phyloP scores from a whole-genome alignment of 64 coral and sea anemone species.

The Porites lutea region DNA sequence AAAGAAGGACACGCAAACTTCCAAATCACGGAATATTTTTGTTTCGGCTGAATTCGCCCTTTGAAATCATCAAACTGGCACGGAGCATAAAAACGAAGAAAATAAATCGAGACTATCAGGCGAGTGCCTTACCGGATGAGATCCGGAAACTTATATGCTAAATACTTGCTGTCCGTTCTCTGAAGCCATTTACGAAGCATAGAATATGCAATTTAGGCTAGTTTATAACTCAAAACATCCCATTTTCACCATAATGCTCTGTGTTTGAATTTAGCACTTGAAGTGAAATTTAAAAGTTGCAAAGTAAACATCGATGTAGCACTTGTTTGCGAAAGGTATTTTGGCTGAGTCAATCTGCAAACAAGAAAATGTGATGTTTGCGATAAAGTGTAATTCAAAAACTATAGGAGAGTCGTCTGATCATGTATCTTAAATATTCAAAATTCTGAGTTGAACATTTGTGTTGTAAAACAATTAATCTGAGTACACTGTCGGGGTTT shows the following conservation, averaged over 20 bases:
- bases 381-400: constrained; percentile 26
- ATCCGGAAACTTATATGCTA: constrained; percentile 81
- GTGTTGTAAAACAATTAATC: constrained; percentile 45
- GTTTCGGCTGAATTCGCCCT: constrained; percentile 31
- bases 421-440: constrained; percentile 13
- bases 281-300: constrained; percentile 56
- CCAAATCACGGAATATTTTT: constrained; percentile 49
- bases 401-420: not conserved
- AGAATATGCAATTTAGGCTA: constrained; percentile 85
- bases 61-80: constrained; percentile 30
- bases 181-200: constrained; percentile 64
- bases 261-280: constrained; percentile 66
- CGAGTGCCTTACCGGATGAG: constrained; percentile 60
- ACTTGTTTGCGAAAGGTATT: constrained; percentile 78
- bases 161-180: constrained; percentile 56
- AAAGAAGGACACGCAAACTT: constrained; percentile 34
- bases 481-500: not conserved
- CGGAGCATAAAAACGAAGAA: not conserved
- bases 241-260: constrained; percentile 70
- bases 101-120: constrained; percentile 18
- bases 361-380: constrained; percentile 37
- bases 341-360: constrained; percentile 69
- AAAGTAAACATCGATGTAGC: constrained; percentile 73
- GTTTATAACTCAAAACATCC: constrained; percentile 87
- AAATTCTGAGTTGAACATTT: constrained; percentile 13